Evolutionary conservation across 2,797 vertebrate genomes (phyloP), one percentile per base, ranked within the genome.

Genomic region (Aythya fuligula): DNA sequence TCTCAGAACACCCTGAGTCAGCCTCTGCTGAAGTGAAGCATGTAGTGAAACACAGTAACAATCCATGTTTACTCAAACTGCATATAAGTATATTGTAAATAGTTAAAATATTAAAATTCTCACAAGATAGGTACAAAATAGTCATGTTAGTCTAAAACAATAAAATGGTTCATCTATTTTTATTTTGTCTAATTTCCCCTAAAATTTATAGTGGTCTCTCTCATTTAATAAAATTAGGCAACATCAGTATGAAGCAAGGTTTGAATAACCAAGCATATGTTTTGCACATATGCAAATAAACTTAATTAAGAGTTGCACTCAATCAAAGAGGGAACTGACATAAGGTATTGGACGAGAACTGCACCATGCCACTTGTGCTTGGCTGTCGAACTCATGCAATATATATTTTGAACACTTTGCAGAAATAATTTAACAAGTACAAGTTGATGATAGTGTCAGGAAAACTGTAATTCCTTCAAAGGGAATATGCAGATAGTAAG

Each of bases 211-310:
- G 24, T 87, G 32, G 80, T 87, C 67, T 19, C 45, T 87, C 67
- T 19, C 45, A 79, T 85, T 91, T 90, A 93, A 94, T 49, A 80
- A 87, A 94, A 95, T 85, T 72, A 85, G 67, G 83, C 69, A 93
- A 80, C 88, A 95, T 85, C 94, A 94, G 90, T 69, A 64, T 78
- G 57, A 88, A 85, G 34, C 61, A 87, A 85, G 69, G 71, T 93
- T 94, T 89, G 65, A 82, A 90, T 74, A 88, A 67, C 36, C 75
- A 94, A 87, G 32, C 86, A 77, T 87, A 91, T 91, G 88, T 94
- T 96, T 96, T 93, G 71, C 57, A 87, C 67, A 73, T 67, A 76
- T 85, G 86, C 56, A 87, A 91, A 90, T 91, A 94, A 91, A 88
- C 38, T 87, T 93, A 87, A 94, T 94, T 90, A 93, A 69, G 80